These are phyloP conservation scores for Cosmorhoe ocellata DNA, from an alignment of 2,888 invertebrate genomes.

Conservation along the genomic window DNA sequence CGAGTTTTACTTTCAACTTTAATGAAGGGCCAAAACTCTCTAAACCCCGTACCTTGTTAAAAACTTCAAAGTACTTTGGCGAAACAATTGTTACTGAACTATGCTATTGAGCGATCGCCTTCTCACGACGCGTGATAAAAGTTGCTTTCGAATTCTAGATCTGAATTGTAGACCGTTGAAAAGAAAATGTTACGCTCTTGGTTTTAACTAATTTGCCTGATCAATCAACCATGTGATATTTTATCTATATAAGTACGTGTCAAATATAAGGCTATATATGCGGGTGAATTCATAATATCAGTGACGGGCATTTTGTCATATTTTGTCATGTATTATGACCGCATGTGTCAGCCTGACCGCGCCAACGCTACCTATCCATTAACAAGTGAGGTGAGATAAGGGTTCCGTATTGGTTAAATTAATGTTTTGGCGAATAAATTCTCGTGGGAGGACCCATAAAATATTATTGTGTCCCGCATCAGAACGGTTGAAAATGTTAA, in stretches of 20 bases:
- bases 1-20: slow-evolving; percentile 45
- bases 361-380: slow-evolving; percentile 48
- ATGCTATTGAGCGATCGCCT: slow-evolving; percentile 25
- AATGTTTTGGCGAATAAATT: slow-evolving; percentile 32
- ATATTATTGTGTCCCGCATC: slow-evolving; percentile 6
- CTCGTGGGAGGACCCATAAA: slow-evolving; percentile 11
- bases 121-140: slow-evolving; percentile 5
- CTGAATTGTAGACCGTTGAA: background rate
- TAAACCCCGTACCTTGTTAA: slow-evolving; percentile 34
- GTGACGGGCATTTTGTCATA: slow-evolving; percentile 25
- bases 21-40: slow-evolving; percentile 44
- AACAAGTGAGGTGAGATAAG: slow-evolving; percentile 57
- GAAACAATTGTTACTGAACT: slow-evolving; percentile 16
- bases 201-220: slow-evolving; percentile 1
- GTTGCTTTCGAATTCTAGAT: slow-evolving; percentile 7
- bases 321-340: slow-evolving; percentile 39
- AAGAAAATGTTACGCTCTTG: background rate
- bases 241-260: background rate
- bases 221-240: background rate
- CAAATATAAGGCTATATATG: background rate
- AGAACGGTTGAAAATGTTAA: background rate
- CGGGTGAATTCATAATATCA: background rate
- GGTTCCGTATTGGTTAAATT: slow-evolving; percentile 59
- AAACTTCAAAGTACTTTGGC: slow-evolving; percentile 20
- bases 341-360: slow-evolving; percentile 35